Percentiles rank a stretch among this genome's conserved stretches.
These are phyloP conservation scores for Tetraodon nigroviridis DNA, from an alignment of 2,113 vertebrate species.

Conservation along the genomic window DNA sequence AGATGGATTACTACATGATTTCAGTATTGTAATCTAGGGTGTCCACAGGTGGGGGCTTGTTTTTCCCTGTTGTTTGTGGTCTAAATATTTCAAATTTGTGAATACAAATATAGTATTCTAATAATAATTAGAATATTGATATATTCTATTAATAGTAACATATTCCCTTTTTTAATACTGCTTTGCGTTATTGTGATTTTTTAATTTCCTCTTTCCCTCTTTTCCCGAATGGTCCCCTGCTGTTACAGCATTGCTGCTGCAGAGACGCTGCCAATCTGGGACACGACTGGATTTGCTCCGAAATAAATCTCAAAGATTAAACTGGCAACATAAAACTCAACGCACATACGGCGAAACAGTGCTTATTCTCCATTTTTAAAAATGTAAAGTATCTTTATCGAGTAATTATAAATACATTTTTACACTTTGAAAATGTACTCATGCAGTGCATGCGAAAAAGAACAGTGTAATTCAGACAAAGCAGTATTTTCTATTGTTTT, in stretches of 20 bases:
- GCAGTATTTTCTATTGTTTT: slow-evolving; percentile 19
- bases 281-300: slow-evolving; percentile 69
- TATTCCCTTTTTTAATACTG: background rate
- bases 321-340: slow-evolving; percentile 59
- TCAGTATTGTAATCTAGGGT: slow-evolving; percentile 56
- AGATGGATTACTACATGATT: slow-evolving; percentile 10
- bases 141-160: no score
- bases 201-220: background rate
- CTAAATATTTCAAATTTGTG: background rate
- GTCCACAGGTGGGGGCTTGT: slow-evolving; percentile 17
- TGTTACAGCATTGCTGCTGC: slow-evolving; percentile 34
- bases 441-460: background rate
- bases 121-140: no score
- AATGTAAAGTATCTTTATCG: background rate
- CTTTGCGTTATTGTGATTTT: slow-evolving; percentile 5
- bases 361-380: background rate
- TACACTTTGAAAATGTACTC: background rate
- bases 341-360: slow-evolving; percentile 24
- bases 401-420: background rate
- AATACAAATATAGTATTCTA: no score
- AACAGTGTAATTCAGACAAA: background rate
- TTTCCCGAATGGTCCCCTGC: slow-evolving; percentile 29
- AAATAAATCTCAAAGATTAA: slow-evolving; percentile 71
- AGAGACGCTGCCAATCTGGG: slow-evolving; percentile 72
- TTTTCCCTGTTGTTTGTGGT: background rate